Evolutionary conservation across 2,113 vertebrate species (phyloP).

Genomic region (Chlorocebus sabaeus): DNA sequence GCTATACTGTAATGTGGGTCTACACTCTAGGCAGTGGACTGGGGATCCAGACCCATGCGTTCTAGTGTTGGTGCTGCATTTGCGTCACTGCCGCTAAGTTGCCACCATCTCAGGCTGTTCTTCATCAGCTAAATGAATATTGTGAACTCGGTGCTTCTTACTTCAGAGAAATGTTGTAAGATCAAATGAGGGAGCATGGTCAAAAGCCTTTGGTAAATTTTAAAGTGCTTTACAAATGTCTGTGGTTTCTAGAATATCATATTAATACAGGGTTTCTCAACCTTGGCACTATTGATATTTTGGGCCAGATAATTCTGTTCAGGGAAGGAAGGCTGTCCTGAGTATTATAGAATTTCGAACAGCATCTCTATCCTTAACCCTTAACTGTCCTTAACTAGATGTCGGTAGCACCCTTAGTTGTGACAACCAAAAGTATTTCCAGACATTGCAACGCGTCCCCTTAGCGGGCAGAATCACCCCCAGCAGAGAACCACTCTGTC

Average conservation of each 20-base stretch:
- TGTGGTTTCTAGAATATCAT: neutral
- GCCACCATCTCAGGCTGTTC: neutral
- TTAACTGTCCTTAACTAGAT: neutral
- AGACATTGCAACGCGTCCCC: neutral
- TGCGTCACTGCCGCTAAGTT: too few relatives aligned
- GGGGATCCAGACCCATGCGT: fast-evolving
- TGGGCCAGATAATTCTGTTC: constrained; percentile 34
- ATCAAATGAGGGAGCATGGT: constrained; percentile 41
- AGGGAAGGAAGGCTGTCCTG: neutral
- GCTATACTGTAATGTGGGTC: fast-evolving
- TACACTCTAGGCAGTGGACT: fast-evolving
- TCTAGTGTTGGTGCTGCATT: fast-evolving
- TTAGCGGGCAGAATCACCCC: neutral
- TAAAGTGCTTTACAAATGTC: constrained; percentile 49
- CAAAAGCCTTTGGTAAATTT: constrained; percentile 48
- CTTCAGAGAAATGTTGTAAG: constrained; percentile 11
- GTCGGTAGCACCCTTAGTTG: neutral
- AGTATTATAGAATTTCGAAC: neutral
- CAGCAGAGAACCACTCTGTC: neutral
- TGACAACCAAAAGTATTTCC: neutral
- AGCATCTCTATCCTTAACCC: neutral
- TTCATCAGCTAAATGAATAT: neutral
- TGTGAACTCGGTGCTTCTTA: neutral
- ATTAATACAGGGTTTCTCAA: neutral
- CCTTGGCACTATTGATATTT: neutral